Evolutionary conservation across 2,797 vertebrate genomes (phyloP).

Genomic region (Leuciscus waleckii): DNA sequence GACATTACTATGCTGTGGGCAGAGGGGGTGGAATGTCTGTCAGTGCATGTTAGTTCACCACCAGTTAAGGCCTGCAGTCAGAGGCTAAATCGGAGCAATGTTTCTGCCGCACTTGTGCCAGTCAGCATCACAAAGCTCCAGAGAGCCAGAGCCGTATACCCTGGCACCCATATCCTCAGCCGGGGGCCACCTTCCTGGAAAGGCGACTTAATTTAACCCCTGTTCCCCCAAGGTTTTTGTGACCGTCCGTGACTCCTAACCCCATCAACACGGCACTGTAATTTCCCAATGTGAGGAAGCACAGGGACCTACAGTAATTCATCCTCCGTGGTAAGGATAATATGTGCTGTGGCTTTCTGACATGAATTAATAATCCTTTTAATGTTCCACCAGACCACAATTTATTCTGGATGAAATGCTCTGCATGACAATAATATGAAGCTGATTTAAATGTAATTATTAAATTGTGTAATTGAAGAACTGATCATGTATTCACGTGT

Average conservation of each 20-base stretch:
- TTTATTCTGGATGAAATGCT: conserved; percentile 9
- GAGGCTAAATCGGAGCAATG: conserved; percentile 41
- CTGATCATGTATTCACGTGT: not conserved
- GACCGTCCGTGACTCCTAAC: not conserved
- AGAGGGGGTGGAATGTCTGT: conserved; percentile 56
- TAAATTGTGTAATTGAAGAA: not conserved
- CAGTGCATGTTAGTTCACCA: conserved; percentile 59
- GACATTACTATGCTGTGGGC: conserved; percentile 36
- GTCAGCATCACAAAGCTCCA: conserved; percentile 46
- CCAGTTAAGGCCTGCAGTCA: conserved; percentile 52
- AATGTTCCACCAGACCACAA: conserved; percentile 5
- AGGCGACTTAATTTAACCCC: conserved; percentile 47
- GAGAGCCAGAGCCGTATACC: conserved; percentile 21
- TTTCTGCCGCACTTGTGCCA: conserved; percentile 48
- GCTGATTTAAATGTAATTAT: not conserved
- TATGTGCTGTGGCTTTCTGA: conserved; percentile 12
- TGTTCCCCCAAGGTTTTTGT: not conserved
- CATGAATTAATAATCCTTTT: conserved; percentile 23
- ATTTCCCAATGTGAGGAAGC: not conserved
- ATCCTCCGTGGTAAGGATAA: not conserved
- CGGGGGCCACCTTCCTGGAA: conserved; percentile 41
- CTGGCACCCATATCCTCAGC: conserved; percentile 32
- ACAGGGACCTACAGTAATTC: not conserved
- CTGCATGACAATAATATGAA: not conserved
- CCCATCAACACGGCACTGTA: not conserved